Conservation (phyloP, 2,888 invertebrate genomes). For the Agrochola lota region DNA sequence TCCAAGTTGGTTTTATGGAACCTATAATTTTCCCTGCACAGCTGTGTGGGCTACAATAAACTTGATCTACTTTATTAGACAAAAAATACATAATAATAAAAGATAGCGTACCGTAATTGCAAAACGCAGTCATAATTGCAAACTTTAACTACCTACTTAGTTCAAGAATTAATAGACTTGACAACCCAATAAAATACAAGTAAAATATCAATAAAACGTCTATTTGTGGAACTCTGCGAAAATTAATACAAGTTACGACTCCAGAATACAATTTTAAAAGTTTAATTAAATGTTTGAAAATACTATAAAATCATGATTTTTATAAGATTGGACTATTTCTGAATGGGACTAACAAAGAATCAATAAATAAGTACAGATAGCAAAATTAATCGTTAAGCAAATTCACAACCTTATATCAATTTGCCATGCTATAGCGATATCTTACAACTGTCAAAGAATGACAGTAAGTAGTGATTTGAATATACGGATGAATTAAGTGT, state of each 20-base stretch:
- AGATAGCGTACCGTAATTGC: slow-evolving; percentile 25
- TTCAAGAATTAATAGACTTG: slow-evolving; percentile 52
- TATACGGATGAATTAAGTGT: too few relatives aligned
- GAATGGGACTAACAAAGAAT: not conserved
- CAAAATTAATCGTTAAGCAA: too few relatives aligned
- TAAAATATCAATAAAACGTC: slow-evolving; percentile 61
- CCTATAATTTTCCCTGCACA: not conserved
- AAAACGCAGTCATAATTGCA: slow-evolving; percentile 47
- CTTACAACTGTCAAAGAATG: too few relatives aligned
- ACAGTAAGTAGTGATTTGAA: too few relatives aligned
- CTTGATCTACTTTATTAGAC: slow-evolving; percentile 39
- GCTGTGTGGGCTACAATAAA: slow-evolving; percentile 32
- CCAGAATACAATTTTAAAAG: not conserved
- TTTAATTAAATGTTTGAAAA: not conserved
- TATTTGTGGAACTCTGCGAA: slow-evolving; percentile 53
- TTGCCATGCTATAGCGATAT: too few relatives aligned
- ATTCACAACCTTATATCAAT: too few relatives aligned
- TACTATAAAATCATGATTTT: slow-evolving; percentile 21
- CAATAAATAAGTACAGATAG: too few relatives aligned
- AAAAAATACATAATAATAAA: slow-evolving; percentile 43
- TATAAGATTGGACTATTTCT: not conserved
- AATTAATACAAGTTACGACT: slow-evolving; percentile 40
- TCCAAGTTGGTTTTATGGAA: slow-evolving; percentile 1
- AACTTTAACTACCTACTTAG: slow-evolving; percentile 49
- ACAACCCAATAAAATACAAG: slow-evolving; percentile 58